phyloP scores from a whole-genome alignment of 2,797 vertebrate genomes.

The Heteromormyrus szaboi region DNA sequence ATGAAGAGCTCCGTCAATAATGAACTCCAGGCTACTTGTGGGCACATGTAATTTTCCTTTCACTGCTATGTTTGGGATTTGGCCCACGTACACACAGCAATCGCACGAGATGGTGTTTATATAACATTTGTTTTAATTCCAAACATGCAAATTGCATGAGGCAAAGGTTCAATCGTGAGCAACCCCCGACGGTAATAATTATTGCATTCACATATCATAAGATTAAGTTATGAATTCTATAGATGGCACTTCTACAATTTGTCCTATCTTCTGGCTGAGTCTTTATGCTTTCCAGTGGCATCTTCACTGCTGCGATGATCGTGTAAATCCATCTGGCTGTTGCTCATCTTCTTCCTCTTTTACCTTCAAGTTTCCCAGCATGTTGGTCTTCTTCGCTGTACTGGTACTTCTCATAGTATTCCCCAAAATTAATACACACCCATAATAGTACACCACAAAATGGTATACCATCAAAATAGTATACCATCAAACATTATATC shows the following conservation, averaged over 20 bases:
- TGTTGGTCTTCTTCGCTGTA: neutral
- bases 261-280: neutral
- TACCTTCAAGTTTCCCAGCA: neutral
- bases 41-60: neutral
- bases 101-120: neutral
- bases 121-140: neutral
- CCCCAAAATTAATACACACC: neutral
- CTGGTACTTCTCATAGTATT: neutral
- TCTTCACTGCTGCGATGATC: neutral
- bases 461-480: neutral
- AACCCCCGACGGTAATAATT: neutral
- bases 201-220: neutral
- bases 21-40: neutral
- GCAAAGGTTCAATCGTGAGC: neutral
- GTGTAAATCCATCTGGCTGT: neutral
- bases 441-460: neutral
- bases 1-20: neutral
- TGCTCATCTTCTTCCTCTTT: neutral
- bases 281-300: neutral
- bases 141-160: neutral
- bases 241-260: neutral
- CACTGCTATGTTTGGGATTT: neutral
- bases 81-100: neutral
- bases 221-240: neutral
- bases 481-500: neutral